These are phyloP conservation scores for Brachyptera risi DNA, from an alignment of 2,888 invertebrate genomes.

Conservation along the genomic window DNA sequence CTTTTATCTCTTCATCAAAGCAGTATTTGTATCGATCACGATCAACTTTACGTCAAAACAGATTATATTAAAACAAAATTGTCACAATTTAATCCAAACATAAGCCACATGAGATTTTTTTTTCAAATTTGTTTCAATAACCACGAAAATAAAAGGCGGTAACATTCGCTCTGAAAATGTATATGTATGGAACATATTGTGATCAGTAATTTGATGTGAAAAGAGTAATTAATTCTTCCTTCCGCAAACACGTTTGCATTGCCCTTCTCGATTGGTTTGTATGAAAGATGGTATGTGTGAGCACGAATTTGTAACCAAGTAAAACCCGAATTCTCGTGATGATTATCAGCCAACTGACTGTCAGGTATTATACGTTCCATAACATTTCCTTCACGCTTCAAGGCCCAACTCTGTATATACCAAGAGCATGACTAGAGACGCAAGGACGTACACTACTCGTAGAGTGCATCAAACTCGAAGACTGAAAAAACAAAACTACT, in stretches of 20 bases:
- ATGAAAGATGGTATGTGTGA: neutral
- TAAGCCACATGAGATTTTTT: no score
- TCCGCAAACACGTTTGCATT: neutral
- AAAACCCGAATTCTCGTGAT: neutral
- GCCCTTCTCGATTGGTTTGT: neutral
- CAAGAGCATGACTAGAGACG: neutral
- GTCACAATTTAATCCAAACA: no score
- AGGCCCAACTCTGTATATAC: neutral
- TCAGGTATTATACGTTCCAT: neutral
- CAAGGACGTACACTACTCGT: slow-evolving; percentile 5
- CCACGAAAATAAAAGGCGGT: no score
- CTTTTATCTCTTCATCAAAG: no score
- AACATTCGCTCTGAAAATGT: no score
- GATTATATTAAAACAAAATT: no score
- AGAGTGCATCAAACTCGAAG: slow-evolving; percentile 8
- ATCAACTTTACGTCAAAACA: no score
- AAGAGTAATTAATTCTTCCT: slow-evolving; percentile 3
- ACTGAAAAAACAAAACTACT: neutral
- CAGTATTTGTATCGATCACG: no score
- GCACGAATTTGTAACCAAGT: neutral
- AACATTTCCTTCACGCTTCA: neutral
- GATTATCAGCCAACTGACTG: neutral
- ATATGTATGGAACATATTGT: no score
- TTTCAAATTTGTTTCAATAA: no score
- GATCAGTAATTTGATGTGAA: no score